Conservation (phyloP, 2,113 vertebrate genomes). For the Marcusenius ussheri region DNA sequence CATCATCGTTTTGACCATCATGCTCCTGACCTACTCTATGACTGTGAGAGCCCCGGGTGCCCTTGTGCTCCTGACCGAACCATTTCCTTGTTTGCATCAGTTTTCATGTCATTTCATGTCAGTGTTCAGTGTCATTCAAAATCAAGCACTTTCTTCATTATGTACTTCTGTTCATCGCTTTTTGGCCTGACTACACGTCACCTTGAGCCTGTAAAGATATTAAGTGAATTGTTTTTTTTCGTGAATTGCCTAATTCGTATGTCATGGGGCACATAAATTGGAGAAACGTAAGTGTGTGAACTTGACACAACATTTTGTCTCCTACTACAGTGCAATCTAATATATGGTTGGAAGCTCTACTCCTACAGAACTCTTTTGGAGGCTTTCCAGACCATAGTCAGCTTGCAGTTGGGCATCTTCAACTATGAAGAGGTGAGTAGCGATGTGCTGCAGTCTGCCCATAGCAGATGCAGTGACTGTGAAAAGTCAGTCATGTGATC, state of each 20-base stretch:
- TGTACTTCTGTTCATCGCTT: background rate
- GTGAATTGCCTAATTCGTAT: background rate
- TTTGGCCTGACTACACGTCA: background rate
- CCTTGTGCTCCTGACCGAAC: constrained; percentile 18
- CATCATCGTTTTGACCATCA: constrained; percentile 72
- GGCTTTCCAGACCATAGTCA: constrained; percentile 80
- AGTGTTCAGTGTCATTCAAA: background rate
- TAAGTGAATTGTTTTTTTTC: background rate
- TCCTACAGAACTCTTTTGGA: constrained; percentile 85
- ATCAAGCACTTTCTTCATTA: background rate
- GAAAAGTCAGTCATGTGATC: constrained; percentile 14
- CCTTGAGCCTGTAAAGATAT: background rate
- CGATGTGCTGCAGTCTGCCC: background rate
- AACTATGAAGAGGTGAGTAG: constrained; percentile 85
- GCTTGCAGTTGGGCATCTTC: constrained; percentile 90
- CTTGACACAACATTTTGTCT: background rate
- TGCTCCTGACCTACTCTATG: constrained; percentile 86
- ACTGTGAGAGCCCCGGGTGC: constrained; percentile 63
- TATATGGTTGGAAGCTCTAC: constrained; percentile 86
- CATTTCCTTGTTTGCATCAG: background rate
- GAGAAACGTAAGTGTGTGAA: background rate
- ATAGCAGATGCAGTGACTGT: constrained; percentile 4
- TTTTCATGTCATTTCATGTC: background rate
- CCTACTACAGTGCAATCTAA: constrained; percentile 74
- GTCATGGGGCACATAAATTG: background rate